Base-by-base conservation (phyloP, 2,113 vertebrate genomes). In the Carettochelys insculpta region DNA sequence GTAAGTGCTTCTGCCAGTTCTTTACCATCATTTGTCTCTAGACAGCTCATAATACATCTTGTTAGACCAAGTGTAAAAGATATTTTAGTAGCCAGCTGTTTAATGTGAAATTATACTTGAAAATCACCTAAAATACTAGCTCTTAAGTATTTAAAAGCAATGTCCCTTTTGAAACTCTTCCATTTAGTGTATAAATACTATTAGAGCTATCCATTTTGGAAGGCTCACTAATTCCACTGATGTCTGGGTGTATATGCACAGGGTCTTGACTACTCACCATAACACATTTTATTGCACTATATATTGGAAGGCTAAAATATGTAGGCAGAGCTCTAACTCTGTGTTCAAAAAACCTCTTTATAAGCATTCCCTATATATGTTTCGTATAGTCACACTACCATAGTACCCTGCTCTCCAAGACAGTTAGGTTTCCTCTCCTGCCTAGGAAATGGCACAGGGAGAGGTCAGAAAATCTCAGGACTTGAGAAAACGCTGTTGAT, bases 71-170 rank as follows among this genome's bases (percentile, higher is more conserved):
- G 43, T 41, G 90, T 81, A 83, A 89, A 73, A 83, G 48, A 45
- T 51, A 52, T 68, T 29, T 82, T 91, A 38, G 38, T 78, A 50
- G 31, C 84, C 43, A 88, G 38, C 77, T 88, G 29, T 84, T 89
- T 45, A 73, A 61, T 34, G 34, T 65, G 24, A 85, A 96, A 80
- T 68, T 87, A 50, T 48, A 80, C 31, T 86, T 83, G 19, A 82
- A 88, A 83, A 90, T 38, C 41, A 77, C 92, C 79, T 92, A 24
- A 53, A 85, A 89, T 85, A 71, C 12, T n/a, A 31, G 10, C 43
- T 94, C 45, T 88, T 90, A 86, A 87, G 41, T 80, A 85, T 86
- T 91, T 94, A 58, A 87, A 79, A 93, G 31, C 7, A 71, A 56
- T 54, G 19, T 20, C 43, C 56, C 83, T 79, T 77, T 54, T 4